A percentile compares a stretch with the other conserved stretches of the same genome.
These are phyloP conservation scores for Paguma larvata DNA, from an alignment of 2,797 vertebrate genomes.

Conservation along the genomic window DNA sequence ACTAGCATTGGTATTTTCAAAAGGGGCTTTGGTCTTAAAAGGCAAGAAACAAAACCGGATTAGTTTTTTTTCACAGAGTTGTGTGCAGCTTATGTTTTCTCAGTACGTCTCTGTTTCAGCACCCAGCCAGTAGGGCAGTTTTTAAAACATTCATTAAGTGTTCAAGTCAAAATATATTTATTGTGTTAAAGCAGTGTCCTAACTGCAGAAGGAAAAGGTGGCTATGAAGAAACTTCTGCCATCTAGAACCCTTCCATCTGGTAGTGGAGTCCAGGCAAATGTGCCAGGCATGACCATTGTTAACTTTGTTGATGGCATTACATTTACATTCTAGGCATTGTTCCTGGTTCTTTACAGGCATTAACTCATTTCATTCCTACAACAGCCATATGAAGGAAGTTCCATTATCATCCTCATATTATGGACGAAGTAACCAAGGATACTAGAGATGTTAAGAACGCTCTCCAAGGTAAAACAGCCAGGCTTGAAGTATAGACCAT, in stretches of 20 bases:
- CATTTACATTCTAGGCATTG: not conserved
- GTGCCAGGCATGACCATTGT: not conserved
- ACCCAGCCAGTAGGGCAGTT: not conserved
- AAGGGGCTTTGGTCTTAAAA: slow-evolving; percentile 2
- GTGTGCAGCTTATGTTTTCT: not conserved
- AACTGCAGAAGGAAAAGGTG: not conserved
- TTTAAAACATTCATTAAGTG: not conserved
- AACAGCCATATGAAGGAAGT: not conserved
- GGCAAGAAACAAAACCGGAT: not conserved
- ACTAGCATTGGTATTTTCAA: not conserved
- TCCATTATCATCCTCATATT: not conserved
- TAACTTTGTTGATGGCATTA: too few species aligned
- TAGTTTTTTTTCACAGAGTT: not conserved
- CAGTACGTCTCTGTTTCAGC: not conserved
- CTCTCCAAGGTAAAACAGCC: not conserved
- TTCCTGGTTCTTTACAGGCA: not conserved
- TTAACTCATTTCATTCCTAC: not conserved
- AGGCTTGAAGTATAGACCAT: not conserved
- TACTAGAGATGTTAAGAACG: not conserved
- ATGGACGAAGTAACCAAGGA: not conserved
- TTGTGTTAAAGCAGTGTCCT: not conserved
- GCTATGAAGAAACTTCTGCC: not conserved
- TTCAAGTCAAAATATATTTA: not conserved
- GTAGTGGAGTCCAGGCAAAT: too few species aligned
- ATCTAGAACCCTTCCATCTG: not conserved